Evolutionary conservation across 2,113 vertebrate genomes (phyloP).

Genomic region (Scomber scombrus): DNA sequence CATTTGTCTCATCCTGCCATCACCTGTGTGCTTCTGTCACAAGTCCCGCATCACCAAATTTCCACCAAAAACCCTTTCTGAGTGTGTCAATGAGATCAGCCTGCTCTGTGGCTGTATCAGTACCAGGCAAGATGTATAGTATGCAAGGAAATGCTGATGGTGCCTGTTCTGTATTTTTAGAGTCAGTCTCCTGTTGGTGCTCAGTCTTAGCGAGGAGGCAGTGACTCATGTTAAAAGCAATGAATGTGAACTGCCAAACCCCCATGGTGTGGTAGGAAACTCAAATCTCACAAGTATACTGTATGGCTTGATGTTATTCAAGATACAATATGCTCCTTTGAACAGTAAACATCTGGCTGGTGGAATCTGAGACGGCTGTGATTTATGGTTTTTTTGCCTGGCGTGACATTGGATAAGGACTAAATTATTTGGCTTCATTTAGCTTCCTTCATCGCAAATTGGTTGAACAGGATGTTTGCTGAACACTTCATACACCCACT

Average conservation of each 20-base stretch:
- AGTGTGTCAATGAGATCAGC: slow-evolving; percentile 28
- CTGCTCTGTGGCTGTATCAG: slow-evolving; percentile 42
- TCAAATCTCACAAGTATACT: slow-evolving; percentile 17
- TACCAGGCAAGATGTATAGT: slow-evolving; percentile 56
- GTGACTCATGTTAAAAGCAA: slow-evolving; percentile 76
- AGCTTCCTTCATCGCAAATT: slow-evolving; percentile 52
- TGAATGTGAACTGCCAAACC: slow-evolving; percentile 67
- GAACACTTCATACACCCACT: slow-evolving; percentile 63
- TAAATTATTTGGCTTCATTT: slow-evolving; percentile 40
- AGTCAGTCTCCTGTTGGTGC: slow-evolving; percentile 73
- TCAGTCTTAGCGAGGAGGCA: slow-evolving; percentile 69
- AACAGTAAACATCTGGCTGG: slow-evolving; percentile 34
- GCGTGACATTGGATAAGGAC: slow-evolving; percentile 36
- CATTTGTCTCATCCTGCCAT: too few relatives aligned
- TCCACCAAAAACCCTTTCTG: slow-evolving; percentile 34
- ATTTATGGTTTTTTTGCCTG: slow-evolving; percentile 36
- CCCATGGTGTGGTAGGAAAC: slow-evolving; percentile 35
- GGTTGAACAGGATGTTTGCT: slow-evolving; percentile 47
- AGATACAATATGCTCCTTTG: slow-evolving; percentile 36
- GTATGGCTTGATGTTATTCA: slow-evolving; percentile 22
- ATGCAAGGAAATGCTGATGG: slow-evolving; percentile 73
- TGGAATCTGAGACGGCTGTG: slow-evolving; percentile 7
- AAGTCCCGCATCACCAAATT: slow-evolving; percentile 9
- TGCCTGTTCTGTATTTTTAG: slow-evolving; percentile 83
- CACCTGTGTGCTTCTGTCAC: too few relatives aligned